Base-by-base conservation (phyloP, 1,140 invertebrate genomes). In the Nephila pilipes region DNA sequence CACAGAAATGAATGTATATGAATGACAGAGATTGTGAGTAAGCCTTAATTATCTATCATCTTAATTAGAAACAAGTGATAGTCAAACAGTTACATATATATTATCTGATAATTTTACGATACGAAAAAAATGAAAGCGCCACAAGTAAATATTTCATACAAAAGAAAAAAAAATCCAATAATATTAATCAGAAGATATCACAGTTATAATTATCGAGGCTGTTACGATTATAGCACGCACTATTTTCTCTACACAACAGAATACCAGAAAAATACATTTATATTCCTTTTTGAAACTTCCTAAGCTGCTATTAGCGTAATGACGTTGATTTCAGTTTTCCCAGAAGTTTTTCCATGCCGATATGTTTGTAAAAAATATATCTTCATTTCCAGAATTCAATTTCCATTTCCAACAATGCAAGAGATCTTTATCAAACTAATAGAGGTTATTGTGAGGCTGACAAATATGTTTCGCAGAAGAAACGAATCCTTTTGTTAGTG, bases 371-470 rank as follows among this genome's bases (percentile, higher is more conserved):
- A 25, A 69, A 69, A 69, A 25, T 14, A 29, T 69, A 25, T 69
- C n/a, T 29, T 29, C 14, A 29, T 69, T 8, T 14, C 63, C 14
- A 22, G 63, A 69, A 69, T 69, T 69, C 63, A 69, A 69, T 69
- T 29, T 69, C 25, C 63, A 25, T 14, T 25, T 29, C n/a, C 25
- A 12, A 12, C 14, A 69, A 25, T 14, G 29, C 63, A 69, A 57
- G 63, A 69, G 63, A 69, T 69, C 63, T 69, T 69, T 25, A 69
- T 69, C 63, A 25, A 22, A 3, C n/a, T 69, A 69, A 69, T 69
- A 25, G 63, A 69, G 25, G 29, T 69, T 69, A 25, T 69, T 69
- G 0, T 69, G 8, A 6, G 10, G 12, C 63, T 69, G 63, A 69
- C 25, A 69, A 69, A 69, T 69, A 25, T 25, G 12, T 69, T 69